Conservation (phyloP, 2,888 invertebrate species). For the Harpalus rufipes region DNA sequence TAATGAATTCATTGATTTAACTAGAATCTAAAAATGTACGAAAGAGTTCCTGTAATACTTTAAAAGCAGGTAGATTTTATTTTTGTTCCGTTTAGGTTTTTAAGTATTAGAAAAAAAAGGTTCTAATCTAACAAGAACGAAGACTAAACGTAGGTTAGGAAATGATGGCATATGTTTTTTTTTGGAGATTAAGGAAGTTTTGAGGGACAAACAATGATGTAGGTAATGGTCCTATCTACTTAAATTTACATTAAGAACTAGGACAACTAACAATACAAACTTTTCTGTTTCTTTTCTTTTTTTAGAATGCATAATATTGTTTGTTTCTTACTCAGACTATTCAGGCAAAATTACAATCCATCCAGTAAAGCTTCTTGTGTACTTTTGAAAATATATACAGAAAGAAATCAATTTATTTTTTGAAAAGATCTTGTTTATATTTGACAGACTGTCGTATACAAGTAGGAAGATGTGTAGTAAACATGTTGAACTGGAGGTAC, state of each 20-base stretch:
- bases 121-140: slow-evolving; percentile 14
- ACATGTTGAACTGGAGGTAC: no score
- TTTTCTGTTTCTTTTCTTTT: not conserved
- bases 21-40: not conserved
- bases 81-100: not conserved
- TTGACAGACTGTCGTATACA: no score
- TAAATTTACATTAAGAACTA: not conserved
- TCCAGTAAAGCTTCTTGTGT: no score
- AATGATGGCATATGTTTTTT: not conserved
- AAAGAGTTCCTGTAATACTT: not conserved
- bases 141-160: not conserved
- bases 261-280: not conserved
- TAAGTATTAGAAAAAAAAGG: not conserved
- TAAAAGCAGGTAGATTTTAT: not conserved
- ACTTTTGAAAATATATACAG: no score
- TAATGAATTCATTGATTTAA: not conserved
- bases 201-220: not conserved
- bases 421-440: no score
- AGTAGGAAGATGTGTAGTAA: no score
- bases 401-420: no score
- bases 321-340: not conserved
- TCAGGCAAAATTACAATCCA: no score
- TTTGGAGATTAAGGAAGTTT: not conserved
- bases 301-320: not conserved
- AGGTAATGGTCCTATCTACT: not conserved